Base-by-base conservation (phyloP, 2,113 vertebrate species). In the Hydrochoerus hydrochaeris region DNA sequence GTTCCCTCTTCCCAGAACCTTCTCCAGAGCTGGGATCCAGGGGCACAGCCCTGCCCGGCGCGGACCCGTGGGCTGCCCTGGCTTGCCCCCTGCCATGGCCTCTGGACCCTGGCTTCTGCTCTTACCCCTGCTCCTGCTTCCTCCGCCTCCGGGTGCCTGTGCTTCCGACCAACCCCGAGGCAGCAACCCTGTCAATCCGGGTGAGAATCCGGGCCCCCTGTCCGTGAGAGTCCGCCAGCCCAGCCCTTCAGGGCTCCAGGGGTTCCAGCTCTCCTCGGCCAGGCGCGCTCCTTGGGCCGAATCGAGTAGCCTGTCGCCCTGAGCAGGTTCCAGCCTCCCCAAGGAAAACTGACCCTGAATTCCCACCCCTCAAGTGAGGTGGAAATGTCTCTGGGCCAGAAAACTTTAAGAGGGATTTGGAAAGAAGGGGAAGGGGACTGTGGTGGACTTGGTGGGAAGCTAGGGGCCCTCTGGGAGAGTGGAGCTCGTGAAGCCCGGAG, bases 111-210 rank as follows among this genome's bases (percentile, higher is more conserved):
- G 80, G 49, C 73, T 88, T n/a, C 85, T 49, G 35, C 82, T 77
- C 24, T 54, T 60, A 71, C 44, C 63, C 7, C 17, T 88, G 54
- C 60, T 94, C 1, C 60, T 81, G 63, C 93, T 93, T 10, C 85
- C 12, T 57, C 52, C 38, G 11, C 80, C 85, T 16, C 41, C 89
- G 0, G 65, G 24, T 14, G 52, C 63, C 41, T 75, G 69, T 44
- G 93, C 98, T 69, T 96, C 97, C 2, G 94, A 97, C 19, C 94
- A 94, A 19, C 93, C 84, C 58, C 92, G 90, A 60, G 75, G 58
- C 32, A 41, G 83, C 28, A 73, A 87, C 75, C 86, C 91, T 0
- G 96, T 98, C 81, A 98, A 97, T 93, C 97, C 96, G 88, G 97
- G 95, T 97, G 63, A 96, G 95, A 69, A 32, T 69, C 44, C n/a